Conservation (phyloP, 92 coral and sea anemone genomes). For the Zoanthus sansibaricus region DNA sequence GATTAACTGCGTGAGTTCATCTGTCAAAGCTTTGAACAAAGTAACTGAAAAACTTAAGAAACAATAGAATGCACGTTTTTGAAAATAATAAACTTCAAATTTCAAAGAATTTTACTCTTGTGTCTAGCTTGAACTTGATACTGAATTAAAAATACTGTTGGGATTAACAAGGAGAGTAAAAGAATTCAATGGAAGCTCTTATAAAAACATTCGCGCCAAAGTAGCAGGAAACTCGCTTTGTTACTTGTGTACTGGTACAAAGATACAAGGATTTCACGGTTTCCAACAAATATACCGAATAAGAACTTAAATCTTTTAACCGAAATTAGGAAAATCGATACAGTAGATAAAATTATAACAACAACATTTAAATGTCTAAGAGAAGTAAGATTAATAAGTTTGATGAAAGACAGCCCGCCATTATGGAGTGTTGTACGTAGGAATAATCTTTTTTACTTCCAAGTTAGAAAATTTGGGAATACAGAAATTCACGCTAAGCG, state of each 20-base stretch:
- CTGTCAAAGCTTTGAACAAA: background rate
- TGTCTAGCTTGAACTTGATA: background rate
- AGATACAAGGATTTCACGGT: background rate
- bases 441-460: background rate
- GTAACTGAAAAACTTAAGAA: background rate
- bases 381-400: background rate
- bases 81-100: background rate
- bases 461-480: background rate
- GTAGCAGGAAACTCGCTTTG: background rate
- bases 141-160: background rate
- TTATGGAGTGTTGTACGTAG: background rate
- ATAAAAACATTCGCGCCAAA: background rate
- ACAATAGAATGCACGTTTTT: background rate
- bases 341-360: background rate
- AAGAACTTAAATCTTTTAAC: background rate
- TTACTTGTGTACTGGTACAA: background rate
- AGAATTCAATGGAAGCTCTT: background rate
- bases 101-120: background rate
- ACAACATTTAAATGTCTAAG: background rate
- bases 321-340: background rate
- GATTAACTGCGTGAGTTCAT: background rate
- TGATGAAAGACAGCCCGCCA: conserved; percentile 23
- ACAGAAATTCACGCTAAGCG: background rate
- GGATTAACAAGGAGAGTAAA: background rate
- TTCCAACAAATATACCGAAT: background rate